phyloP scores from a whole-genome alignment of 2,113 vertebrate genomes.

The Chamaetylas fuelleborni region DNA sequence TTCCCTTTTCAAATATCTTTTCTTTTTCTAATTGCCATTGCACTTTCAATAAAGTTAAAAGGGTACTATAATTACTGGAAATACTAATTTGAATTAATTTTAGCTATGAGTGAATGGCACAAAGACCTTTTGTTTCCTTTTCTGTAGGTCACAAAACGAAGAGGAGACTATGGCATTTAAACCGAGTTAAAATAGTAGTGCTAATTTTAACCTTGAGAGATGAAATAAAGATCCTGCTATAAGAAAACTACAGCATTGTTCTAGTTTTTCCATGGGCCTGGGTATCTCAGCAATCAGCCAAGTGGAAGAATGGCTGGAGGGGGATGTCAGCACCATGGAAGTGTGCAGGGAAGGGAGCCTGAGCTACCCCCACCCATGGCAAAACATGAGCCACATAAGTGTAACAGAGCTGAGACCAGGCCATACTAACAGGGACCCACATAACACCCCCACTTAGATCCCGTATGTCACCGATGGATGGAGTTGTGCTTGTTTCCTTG shows the following conservation, averaged over 20 bases:
- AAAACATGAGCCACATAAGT: neutral
- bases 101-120: neutral
- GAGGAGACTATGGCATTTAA: neutral
- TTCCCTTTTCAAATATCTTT: neutral
- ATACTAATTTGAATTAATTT: neutral
- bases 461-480: neutral
- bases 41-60: neutral
- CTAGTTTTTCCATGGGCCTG: neutral
- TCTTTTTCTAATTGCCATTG: neutral
- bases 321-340: fast-evolving
- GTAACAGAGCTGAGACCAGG: neutral
- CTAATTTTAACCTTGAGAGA: neutral
- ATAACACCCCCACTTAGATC: neutral
- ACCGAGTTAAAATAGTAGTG: fast-evolving
- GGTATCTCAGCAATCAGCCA: neutral
- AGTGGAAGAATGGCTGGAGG: neutral
- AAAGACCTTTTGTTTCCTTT: neutral
- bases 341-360: neutral
- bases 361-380: neutral
- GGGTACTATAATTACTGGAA: neutral
- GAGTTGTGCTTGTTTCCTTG: neutral
- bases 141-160: neutral
- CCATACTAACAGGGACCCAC: neutral
- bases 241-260: neutral
- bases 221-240: neutral